A percentile compares a stretch with the other conserved stretches of the same genome.
Evolutionary conservation across 2,113 vertebrate genomes (phyloP).

Genomic region (Tyrannus savana): DNA sequence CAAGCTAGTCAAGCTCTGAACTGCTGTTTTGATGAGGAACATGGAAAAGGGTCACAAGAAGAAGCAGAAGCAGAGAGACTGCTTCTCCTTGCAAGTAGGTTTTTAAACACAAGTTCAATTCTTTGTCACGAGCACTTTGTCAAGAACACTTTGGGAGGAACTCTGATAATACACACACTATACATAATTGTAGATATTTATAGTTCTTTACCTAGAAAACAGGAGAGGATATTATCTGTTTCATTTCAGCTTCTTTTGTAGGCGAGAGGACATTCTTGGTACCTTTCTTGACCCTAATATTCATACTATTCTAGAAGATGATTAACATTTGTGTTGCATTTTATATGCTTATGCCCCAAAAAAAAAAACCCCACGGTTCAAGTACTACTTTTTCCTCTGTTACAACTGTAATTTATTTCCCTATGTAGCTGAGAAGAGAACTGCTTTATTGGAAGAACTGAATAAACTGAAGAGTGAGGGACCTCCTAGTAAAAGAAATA

Average conservation of each 20-base stretch:
- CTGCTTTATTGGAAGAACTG: conserved; percentile 84
- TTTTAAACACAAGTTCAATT: not conserved
- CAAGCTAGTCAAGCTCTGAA: conserved; percentile 97
- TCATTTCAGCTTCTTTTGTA: not conserved
- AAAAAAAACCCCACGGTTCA: not conserved
- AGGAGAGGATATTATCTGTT: not conserved
- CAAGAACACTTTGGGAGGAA: not conserved
- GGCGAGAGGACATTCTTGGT: not conserved
- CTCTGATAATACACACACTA: not conserved
- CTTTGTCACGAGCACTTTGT: not conserved
- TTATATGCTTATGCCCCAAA: not conserved
- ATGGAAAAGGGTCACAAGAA: conserved; percentile 93
- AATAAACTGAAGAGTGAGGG: conserved; percentile 85
- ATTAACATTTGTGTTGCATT: not conserved
- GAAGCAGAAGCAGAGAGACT: conserved; percentile 96
- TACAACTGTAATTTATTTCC: not conserved
- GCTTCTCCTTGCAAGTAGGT: conserved; percentile 91
- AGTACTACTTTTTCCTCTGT: not conserved
- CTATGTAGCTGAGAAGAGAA: conserved; percentile 85
- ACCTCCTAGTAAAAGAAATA: conserved; percentile 72
- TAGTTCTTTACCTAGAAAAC: not conserved
- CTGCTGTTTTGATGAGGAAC: conserved; percentile 95
- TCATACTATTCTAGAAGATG: not conserved
- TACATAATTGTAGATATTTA: not conserved
- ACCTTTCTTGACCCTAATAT: not conserved